These are phyloP conservation scores for Pheucticus melanocephalus DNA, from an alignment of 2,113 vertebrate species.

Conservation along the genomic window DNA sequence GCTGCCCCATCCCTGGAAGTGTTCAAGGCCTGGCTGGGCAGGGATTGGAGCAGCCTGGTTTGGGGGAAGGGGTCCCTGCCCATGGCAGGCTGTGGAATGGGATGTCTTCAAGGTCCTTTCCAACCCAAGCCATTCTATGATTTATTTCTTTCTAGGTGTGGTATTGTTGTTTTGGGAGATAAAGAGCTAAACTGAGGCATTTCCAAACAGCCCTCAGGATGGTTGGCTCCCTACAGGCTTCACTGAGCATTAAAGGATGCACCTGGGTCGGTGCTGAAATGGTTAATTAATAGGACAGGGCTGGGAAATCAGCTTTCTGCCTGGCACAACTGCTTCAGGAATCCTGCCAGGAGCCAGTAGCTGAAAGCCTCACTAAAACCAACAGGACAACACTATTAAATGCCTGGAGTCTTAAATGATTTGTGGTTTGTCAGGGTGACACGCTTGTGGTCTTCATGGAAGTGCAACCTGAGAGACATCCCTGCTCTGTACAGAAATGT, in stretches of 20 bases:
- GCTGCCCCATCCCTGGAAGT: background rate
- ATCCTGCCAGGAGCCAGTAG: background rate
- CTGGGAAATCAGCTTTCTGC: background rate
- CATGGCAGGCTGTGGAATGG: background rate
- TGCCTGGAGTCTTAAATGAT: background rate
- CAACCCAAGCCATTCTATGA: background rate
- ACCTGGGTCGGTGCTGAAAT: background rate
- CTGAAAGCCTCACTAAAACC: background rate
- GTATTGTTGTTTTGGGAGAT: background rate
- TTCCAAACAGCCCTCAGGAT: background rate
- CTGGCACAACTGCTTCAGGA: background rate
- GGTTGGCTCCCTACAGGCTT: background rate
- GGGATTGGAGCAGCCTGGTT: accelerated
- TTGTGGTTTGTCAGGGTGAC: background rate
- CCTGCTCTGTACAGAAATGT: background rate
- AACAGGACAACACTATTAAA: background rate
- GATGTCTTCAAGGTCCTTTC: background rate
- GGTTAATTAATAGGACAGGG: background rate
- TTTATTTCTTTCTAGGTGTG: background rate
- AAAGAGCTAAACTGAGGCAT: background rate
- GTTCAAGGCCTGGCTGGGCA: accelerated
- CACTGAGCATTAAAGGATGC: background rate
- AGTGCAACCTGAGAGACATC: background rate
- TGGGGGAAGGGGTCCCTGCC: background rate
- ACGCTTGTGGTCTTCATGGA: accelerated